phyloP scores from a whole-genome alignment of 2,797 vertebrate species.

The Chloroceryle inda region DNA sequence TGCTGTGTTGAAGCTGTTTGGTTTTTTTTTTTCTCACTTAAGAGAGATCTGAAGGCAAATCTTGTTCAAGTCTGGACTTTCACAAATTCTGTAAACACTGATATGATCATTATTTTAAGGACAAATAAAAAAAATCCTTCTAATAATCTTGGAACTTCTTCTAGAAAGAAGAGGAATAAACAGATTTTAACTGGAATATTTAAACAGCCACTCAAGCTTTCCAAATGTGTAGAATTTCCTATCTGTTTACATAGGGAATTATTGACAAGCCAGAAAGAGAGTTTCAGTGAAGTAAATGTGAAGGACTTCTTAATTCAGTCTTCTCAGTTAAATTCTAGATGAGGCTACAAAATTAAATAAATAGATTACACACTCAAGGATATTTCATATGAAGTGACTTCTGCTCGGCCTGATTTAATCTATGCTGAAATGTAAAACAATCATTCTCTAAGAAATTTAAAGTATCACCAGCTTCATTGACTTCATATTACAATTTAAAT shows the following conservation, averaged over 20 bases:
- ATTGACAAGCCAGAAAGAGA: neutral
- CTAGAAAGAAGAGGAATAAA: neutral
- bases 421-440: neutral
- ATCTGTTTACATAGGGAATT: neutral
- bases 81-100: neutral
- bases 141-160: neutral
- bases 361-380: neutral
- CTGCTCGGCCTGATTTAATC: conserved; percentile 29
- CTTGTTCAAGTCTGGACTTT: neutral
- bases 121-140: neutral
- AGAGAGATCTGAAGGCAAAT: neutral
- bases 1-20: neutral
- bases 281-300: neutral
- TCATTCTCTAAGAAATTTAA: neutral
- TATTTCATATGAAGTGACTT: conserved; percentile 6
- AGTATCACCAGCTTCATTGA: conserved; percentile 5
- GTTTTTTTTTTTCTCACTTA: neutral
- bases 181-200: neutral
- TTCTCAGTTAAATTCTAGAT: conserved; percentile 28
- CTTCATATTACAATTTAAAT: neutral
- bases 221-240: neutral
- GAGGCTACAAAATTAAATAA: conserved; percentile 58
- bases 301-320: neutral
- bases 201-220: neutral
- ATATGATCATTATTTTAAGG: neutral